Percentiles rank a stretch among this genome's conserved stretches.
phyloP scores from a whole-genome alignment of 2,888 invertebrate species.

The Pelosia muscerda region DNA sequence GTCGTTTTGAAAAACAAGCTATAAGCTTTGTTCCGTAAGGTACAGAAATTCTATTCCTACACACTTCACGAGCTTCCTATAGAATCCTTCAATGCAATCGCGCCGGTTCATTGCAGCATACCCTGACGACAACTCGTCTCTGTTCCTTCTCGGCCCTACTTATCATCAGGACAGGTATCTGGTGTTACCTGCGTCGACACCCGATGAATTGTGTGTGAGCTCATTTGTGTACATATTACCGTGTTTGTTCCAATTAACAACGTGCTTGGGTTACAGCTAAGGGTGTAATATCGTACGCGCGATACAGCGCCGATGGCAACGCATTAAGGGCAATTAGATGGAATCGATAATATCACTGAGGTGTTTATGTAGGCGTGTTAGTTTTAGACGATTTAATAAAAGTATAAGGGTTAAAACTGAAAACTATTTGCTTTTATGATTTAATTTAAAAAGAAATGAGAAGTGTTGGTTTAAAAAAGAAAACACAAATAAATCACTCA shows the following conservation, averaged over 20 bases:
- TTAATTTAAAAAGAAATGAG: neutral
- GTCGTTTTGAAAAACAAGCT: too few relatives aligned
- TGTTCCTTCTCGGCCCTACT: too few relatives aligned
- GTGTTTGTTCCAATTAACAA: constrained; percentile 38
- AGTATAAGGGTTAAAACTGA: neutral
- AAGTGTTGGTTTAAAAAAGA: neutral
- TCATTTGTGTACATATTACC: constrained; percentile 42
- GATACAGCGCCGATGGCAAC: constrained; percentile 10
- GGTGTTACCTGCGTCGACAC: constrained; percentile 2
- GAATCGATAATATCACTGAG: constrained; percentile 11
- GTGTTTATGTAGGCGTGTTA: neutral
- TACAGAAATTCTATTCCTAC: too few relatives aligned
- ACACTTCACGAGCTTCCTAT: too few relatives aligned
- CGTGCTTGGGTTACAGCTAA: constrained; percentile 19
- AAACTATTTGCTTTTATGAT: neutral
- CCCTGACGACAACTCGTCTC: too few relatives aligned
- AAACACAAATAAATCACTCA: neutral
- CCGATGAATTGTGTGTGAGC: constrained; percentile 25
- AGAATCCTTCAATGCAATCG: too few relatives aligned
- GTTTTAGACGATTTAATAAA: neutral
- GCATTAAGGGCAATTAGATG: constrained; percentile 20
- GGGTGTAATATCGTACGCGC: neutral
- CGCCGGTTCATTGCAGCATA: too few relatives aligned
- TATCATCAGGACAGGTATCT: neutral
- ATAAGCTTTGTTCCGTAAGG: too few relatives aligned